Base-by-base conservation (phyloP, 2,888 invertebrate species). In the Aelia acuminata region DNA sequence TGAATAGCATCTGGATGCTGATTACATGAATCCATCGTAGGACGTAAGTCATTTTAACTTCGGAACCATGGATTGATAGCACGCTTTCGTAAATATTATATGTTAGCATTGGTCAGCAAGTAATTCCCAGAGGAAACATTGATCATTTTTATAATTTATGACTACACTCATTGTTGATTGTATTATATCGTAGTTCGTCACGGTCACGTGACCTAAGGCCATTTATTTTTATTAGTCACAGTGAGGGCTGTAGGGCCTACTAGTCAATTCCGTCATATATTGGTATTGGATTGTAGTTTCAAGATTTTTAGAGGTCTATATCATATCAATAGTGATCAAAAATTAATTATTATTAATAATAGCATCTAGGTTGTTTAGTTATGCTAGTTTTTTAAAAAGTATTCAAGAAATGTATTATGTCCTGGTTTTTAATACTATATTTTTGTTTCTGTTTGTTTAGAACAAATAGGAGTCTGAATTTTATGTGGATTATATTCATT, bases 141-240 rank as follows among this genome's bases (percentile, higher is more conserved):
- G 63, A 63, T 63, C 31, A 31, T 63, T 63, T 53, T 26, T 63
- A 18, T 63, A 63, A 63, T 63, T 63, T 63, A 63, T 63, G 63
- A 63, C 31, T 13, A 31, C 31, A 31, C 31, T 31, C 63, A 31
- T 26, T 1, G 63, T 63, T 31, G 63, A 31, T 63, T 63, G 11
- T 63, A 31, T n/a, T n/a, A n/a, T 63, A 31, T 31, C 26, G 15
- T 31, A 15, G 13, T 15, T 31, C 63, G 26, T 63, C 63, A 31
- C 63, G 63, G 63, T 63, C 63, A 63, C 63, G 63, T 15, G 63
- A 63, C 63, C 63, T n/a, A 63, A 31, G 15, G 63, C 31, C 26
- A 63, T 63, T 63, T 63, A 31, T 63, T 63, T 53, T 26, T 31
- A 31, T 63, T 63, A 63, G 26, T 63, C 63, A 63, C 31, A 26